Conservation (phyloP, 2,797 vertebrate genomes). For the Nannoperca obscura region DNA sequence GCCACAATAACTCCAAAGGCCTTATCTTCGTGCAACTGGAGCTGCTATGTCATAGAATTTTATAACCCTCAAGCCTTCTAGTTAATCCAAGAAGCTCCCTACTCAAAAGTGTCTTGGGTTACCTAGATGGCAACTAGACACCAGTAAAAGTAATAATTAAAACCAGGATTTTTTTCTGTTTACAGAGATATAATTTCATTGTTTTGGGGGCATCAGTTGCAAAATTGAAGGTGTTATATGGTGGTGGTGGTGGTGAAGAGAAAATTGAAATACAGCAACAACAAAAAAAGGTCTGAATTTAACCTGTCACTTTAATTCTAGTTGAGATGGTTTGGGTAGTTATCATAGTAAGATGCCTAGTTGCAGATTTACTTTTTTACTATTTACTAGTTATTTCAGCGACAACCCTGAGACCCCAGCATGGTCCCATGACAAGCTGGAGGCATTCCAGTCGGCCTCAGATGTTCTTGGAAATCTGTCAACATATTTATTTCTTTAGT, state of each 20-base stretch:
- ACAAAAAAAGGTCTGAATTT: background rate
- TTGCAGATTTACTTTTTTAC: background rate
- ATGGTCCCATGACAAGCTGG: background rate
- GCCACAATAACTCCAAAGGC: conserved; percentile 15
- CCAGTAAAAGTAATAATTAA: background rate
- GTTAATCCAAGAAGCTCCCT: background rate
- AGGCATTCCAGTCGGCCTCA: background rate
- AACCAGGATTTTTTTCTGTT: background rate
- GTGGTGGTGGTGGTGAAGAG: background rate
- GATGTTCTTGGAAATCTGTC: background rate
- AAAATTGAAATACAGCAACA: background rate
- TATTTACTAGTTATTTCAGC: background rate
- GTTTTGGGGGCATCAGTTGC: background rate
- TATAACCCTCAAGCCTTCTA: background rate
- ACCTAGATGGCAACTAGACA: background rate
- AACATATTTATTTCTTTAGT: background rate
- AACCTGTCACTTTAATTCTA: background rate
- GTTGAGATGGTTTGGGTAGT: background rate
- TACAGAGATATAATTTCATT: background rate
- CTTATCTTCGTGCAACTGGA: conserved; percentile 10
- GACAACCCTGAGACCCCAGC: background rate
- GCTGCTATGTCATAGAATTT: background rate
- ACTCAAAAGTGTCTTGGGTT: background rate
- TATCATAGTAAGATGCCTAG: background rate
- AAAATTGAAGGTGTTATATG: background rate